Conservation (phyloP, 1,140 invertebrate species). For the Atta colombica region DNA sequence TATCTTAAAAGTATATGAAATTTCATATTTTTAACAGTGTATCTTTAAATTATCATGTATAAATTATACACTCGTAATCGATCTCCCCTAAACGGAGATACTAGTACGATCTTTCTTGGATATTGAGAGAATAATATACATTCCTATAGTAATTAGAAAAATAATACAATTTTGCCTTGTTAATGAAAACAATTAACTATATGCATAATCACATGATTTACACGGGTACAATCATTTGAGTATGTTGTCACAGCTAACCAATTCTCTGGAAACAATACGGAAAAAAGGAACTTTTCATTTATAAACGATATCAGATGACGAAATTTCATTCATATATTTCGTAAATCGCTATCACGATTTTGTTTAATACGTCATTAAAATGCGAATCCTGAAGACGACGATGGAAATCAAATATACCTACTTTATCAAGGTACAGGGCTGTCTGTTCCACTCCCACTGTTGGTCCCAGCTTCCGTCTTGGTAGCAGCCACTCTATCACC, state of each 20-base stretch:
- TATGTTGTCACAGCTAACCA: slow-evolving; percentile 80
- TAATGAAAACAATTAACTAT: slow-evolving; percentile 81
- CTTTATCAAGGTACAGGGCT: slow-evolving; percentile 88
- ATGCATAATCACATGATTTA: slow-evolving; percentile 72
- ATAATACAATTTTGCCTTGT: slow-evolving; percentile 84
- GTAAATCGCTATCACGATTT: neutral
- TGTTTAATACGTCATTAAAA: neutral
- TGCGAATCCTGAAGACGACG: neutral
- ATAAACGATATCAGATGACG: neutral
- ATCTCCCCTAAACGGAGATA: slow-evolving; percentile 56
- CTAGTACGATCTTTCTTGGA: slow-evolving; percentile 43
- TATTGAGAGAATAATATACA: slow-evolving; percentile 68
- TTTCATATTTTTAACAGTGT: neutral
- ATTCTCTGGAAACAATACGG: slow-evolving; percentile 79
- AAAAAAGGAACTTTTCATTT: slow-evolving; percentile 20
- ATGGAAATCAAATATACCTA: slow-evolving; percentile 68
- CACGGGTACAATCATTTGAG: slow-evolving; percentile 79
- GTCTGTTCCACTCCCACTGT: slow-evolving; percentile 92
- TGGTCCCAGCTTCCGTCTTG: slow-evolving; percentile 87
- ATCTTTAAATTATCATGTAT: slow-evolving; percentile 69
- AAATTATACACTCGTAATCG: slow-evolving; percentile 62
- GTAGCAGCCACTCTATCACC: slow-evolving; percentile 86
- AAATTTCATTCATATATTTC: neutral
- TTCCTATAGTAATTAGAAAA: slow-evolving; percentile 84
- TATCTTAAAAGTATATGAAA: no score